phyloP scores from a whole-genome alignment of 2,797 vertebrate genomes.

The Typhlichthys eigenmanni region DNA sequence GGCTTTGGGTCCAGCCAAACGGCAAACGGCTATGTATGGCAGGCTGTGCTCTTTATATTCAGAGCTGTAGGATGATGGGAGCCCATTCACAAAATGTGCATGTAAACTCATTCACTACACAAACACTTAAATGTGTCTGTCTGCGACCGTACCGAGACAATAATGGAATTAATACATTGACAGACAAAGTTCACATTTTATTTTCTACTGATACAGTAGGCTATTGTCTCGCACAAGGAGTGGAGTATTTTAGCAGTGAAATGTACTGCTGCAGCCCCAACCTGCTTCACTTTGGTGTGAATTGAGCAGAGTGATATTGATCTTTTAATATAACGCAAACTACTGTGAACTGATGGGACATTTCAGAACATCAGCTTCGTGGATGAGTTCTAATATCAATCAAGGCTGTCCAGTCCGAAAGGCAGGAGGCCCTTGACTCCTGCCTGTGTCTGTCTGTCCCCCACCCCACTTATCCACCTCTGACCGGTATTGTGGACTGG shows the following conservation, averaged over 20 bases:
- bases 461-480: slow-evolving; percentile 14
- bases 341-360: slow-evolving; percentile 46
- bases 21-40: slow-evolving; percentile 46
- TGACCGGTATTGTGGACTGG: slow-evolving; percentile 38
- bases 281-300: slow-evolving; percentile 30
- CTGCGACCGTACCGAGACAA: neutral
- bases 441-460: slow-evolving; percentile 37
- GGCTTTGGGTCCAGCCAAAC: slow-evolving; percentile 46
- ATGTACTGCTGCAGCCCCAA: slow-evolving; percentile 19
- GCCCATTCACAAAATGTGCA: slow-evolving; percentile 4
- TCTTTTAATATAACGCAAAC: slow-evolving; percentile 40
- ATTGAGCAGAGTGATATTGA: slow-evolving; percentile 56
- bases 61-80: slow-evolving; percentile 30
- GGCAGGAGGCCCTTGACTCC: slow-evolving; percentile 70
- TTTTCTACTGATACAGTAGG: slow-evolving; percentile 9
- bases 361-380: slow-evolving; percentile 50
- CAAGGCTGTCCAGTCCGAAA: slow-evolving; percentile 70
- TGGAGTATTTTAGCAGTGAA: slow-evolving; percentile 26
- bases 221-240: slow-evolving; percentile 21
- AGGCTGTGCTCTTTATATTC: slow-evolving; percentile 35
- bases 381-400: slow-evolving; percentile 34
- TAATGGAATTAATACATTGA: neutral
- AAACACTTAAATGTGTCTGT: slow-evolving; percentile 48
- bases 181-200: too few species aligned
- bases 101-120: slow-evolving; percentile 21